phyloP scores from a whole-genome alignment of 2,888 invertebrate genomes.

The Meganola albula region DNA sequence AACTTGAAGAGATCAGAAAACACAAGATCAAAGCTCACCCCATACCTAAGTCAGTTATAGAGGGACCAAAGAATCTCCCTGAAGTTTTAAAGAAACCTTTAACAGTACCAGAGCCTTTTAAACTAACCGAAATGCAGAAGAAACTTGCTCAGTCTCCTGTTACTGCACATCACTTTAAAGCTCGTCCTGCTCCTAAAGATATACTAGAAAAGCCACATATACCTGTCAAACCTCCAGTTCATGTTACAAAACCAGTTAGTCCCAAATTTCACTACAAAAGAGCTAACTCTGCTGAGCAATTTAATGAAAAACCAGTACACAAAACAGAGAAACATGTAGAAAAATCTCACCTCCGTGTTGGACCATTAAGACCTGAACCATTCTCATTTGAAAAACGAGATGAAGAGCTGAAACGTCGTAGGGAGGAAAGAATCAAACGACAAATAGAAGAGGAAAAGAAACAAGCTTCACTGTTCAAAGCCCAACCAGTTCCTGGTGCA shows the following conservation, averaged over 20 bases:
- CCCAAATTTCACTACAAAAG: constrained; percentile 59
- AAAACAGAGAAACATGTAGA: constrained; percentile 30
- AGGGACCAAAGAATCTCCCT: constrained; percentile 66
- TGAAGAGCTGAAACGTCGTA: constrained; percentile 72
- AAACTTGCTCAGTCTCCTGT: constrained; percentile 35
- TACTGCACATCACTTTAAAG: constrained; percentile 68
- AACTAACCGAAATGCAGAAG: constrained; percentile 77
- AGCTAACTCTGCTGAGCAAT: constrained; percentile 35
- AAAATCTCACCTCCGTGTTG: constrained; percentile 38
- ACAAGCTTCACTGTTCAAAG: constrained; percentile 82
- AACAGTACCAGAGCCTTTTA: constrained; percentile 81
- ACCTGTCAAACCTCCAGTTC: constrained; percentile 45
- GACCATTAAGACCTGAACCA: constrained; percentile 65
- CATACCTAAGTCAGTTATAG: constrained; percentile 77
- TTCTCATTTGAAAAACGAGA: constrained; percentile 85
- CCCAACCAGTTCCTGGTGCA: constrained; percentile 80
- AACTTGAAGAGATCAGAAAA: constrained; percentile 81
- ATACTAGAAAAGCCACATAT: constrained; percentile 64
- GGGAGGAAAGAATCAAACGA: constrained; percentile 79
- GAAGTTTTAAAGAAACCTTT: constrained; percentile 71
- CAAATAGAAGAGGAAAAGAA: constrained; percentile 77
- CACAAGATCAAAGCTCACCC: constrained; percentile 83
- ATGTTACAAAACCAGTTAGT: constrained; percentile 46
- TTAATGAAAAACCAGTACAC: constrained; percentile 19
- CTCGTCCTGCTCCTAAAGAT: constrained; percentile 79